Base-by-base conservation (phyloP, 2,797 vertebrate species). In the Liparis tanakae region DNA sequence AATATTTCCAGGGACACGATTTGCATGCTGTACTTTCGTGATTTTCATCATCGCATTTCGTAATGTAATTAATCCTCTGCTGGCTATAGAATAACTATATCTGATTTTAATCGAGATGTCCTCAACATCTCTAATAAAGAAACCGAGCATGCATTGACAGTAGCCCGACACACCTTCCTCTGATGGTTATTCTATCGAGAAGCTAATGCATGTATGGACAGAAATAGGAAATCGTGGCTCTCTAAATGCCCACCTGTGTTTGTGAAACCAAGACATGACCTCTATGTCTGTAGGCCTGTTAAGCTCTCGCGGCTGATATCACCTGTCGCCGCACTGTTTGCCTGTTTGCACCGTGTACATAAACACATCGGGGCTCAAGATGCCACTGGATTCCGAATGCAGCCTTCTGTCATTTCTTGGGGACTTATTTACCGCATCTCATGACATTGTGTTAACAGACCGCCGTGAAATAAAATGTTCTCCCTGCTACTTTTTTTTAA, bases 351-450 rank as follows among this genome's bases (percentile, higher is more conserved):
- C 81, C 86, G 81, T 86, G 88, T 81, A 92, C 88, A 91, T 81
- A 93, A 89, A 90, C 85, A 89, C 89, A 91, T 85, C 87, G 89
- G 25, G 89, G 79, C 72, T 85, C 74, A 44, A 87, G 81, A 88
- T 85, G 83, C 79, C 81, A 33, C 82, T 63, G 66, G 88, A 89
- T 92, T 87, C 80, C 82, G 70, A 93, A 89, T 85, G 88, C 74
- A 86, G 77, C 80, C 82, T 76, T 74, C 79, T 30, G 66, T 88
- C 77, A 89, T 94, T 94, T 94, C 92, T 82, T 78, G 6, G 86
- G 85, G 87, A 92, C 84, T 87, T 91, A 93, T 95, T 94, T 92
- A 91, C 83, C 78, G 72, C 84, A 77, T 76, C 84, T 79, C 61
- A 79, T 67, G 76, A 79, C 77, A 75, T 79, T 62, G 72, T 85